Percentiles rank a stretch among this genome's conserved stretches.
Evolutionary conservation across 2,888 invertebrate species (phyloP).

Genomic region (Eupithecia insigniata): DNA sequence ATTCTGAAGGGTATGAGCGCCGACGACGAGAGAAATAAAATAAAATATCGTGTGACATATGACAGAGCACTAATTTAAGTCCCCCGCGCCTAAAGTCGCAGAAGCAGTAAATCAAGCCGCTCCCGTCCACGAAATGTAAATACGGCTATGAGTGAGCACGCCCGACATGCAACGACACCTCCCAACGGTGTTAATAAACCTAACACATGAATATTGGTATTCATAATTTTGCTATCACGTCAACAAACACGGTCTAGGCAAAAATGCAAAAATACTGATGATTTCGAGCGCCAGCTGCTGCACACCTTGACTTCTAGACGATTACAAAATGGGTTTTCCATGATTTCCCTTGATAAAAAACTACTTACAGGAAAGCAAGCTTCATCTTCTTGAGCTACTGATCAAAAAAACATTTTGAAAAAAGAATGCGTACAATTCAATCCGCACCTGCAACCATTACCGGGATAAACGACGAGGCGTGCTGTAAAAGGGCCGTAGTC

Average conservation of each 20-base stretch:
- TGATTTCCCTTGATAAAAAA: not conserved
- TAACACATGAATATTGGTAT: slow-evolving; percentile 70
- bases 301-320: not conserved
- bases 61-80: slow-evolving; percentile 78
- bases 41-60: slow-evolving; percentile 78
- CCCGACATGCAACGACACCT: slow-evolving; percentile 69
- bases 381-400: not conserved
- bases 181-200: slow-evolving; percentile 64
- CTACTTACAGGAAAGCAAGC: not conserved
- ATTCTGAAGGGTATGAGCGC: slow-evolving; percentile 68
- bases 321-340: not conserved
- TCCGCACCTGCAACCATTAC: slow-evolving; percentile 43
- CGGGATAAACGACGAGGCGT: slow-evolving; percentile 57
- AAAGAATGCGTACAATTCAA: slow-evolving; percentile 41
- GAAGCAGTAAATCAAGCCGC: slow-evolving; percentile 78
- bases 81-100: slow-evolving; percentile 66
- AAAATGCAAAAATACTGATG: slow-evolving; percentile 22
- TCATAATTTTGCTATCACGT: slow-evolving; percentile 58
- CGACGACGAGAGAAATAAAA: slow-evolving; percentile 63
- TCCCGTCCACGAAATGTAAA: slow-evolving; percentile 75
- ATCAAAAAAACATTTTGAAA: slow-evolving; percentile 31
- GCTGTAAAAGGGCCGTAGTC: slow-evolving; percentile 51
- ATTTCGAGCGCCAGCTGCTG: not conserved
- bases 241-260: slow-evolving; percentile 38
- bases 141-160: slow-evolving; percentile 70